Evolutionary conservation across 2,797 vertebrate genomes (phyloP), one percentile per base, ranked within the genome.

Genomic region (Poeciliopsis infans): DNA sequence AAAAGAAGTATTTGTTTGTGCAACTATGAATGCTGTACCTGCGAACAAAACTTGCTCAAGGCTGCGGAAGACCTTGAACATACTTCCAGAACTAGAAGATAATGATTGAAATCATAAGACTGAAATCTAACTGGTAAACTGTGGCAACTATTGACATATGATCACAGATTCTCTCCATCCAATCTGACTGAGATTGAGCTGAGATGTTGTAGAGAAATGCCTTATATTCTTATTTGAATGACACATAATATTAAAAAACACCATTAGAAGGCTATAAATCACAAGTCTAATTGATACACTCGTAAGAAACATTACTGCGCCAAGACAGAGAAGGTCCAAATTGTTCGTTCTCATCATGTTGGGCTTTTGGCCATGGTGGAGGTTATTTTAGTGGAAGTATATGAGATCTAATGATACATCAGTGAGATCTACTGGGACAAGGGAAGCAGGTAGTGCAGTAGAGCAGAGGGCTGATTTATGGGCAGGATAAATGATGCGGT

Each of bases 381-480:
- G 91, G 91, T 93, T 91, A 93, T 94, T 94, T 94, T 93, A 92
- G 90, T 86, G 85, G 85, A 91, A 92, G 80, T 92, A 87, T 90
- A 91, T 92, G 91, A 92, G 93, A 90, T 92, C 87, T 94, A 93
- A 95, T 94, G 93, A 92, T 92, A 93, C 88, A 88, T 93, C 91
- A 88, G 91, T 86, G 90, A 92, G 92, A 91, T 93, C 90, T 92
- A 88, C 91, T 85, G 92, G 93, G 93, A 93, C 93, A 90, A 92
- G 91, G 92, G 89, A 86, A 94, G 92, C 88, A 90, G 91, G 88
- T 92, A 92, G 90, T 86, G 92, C 87, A 88, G 88, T 87, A 83
- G 92, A 95, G 93, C 89, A 91, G 87, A 91, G 90, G 90, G 90
- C 93, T 94, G 93, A 94, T 95, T 94, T 93, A 95, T 92, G 90